Evolutionary conservation across 37 sponge, comb jelly and placozoan species (phyloP).

Genomic region (Axinella damicornis): DNA sequence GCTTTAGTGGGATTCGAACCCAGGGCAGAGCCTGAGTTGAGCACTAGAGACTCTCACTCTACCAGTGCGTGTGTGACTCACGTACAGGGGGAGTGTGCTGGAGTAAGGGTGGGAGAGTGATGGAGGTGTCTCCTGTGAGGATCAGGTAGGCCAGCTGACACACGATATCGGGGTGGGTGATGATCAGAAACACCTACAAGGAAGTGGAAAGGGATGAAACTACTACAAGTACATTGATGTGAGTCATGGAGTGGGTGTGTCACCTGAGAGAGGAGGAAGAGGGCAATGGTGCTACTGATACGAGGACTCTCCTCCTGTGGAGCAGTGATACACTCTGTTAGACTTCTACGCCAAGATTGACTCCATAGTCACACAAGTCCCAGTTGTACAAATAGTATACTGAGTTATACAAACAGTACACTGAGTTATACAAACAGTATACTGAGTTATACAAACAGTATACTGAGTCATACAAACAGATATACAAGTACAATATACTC

Average conservation of each 20-base stretch:
- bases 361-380: no score
- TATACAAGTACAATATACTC: no score
- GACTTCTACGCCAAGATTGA: no score
- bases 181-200: constrained; percentile 74
- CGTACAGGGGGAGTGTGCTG: constrained; percentile 1
- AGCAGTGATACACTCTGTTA: no score
- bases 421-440: no score
- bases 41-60: no score
- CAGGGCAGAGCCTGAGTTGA: no score
- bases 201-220: neutral
- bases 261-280: constrained; percentile 94
- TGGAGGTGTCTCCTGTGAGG: constrained; percentile 61
- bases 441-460: no score
- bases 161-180: constrained; percentile 54
- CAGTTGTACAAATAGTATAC: no score
- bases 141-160: constrained; percentile 64
- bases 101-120: constrained; percentile 48
- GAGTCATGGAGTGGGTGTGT: constrained; percentile 11
- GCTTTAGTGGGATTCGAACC: no score
- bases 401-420: no score
- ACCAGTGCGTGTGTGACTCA: neutral
- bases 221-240: constrained; percentile 3
- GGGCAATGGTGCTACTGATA: constrained; percentile 76
- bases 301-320: constrained; percentile 72
- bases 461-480: no score